Evolutionary conservation across 1,140 invertebrate genomes (phyloP), one percentile per base, ranked within the genome.

Genomic region (Scaptomyza pallida): DNA sequence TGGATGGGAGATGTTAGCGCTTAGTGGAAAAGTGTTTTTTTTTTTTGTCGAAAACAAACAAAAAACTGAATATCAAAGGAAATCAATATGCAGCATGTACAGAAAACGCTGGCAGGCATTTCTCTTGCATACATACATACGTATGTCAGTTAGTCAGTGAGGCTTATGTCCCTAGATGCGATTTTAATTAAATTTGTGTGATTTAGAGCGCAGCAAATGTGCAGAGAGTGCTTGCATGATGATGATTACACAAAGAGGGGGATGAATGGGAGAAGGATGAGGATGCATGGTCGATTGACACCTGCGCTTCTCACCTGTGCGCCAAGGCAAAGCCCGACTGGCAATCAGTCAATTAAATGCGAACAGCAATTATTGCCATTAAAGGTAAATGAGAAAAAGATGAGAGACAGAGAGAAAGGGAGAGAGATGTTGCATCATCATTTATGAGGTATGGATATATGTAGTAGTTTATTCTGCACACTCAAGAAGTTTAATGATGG

Each of bases 101-200:
- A 54, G 23, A 23, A 37, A 19, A n/a, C 8, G 9, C 26, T 45
- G 15, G 40, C 35, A 6, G 21, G 47, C 15, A 26, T 41, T 19
- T 37, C 8, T 21, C 1, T 9, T 1, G 2, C 26, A 30, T 30
- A 30, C 26, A 30, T 30, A 30, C 5, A 6, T 26, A 6, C 41
- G 16, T 10, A 30, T 60, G 56, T 13, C 56, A 43, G 52, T 43
- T 43, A 50, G 33, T 37, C 33, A 37, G 33, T 30, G 26, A 30
- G 41, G 41, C 47, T 54, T 45, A 47, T 51, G 43, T 56, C 43
- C 16, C 63, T 60, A 69, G 64, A 75, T 80, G 67, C 48, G 69
- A 70, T 86, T 86, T 88, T 86, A 86, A 86, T 86, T 86, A 88
- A 86, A 86, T 75, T 77, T 77, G 61, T 81, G 81, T 78, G 77